Percentiles rank a stretch among this genome's conserved stretches.
Evolutionary conservation across 2,888 invertebrate species (phyloP).

Genomic region (Pterostichus madidus): DNA sequence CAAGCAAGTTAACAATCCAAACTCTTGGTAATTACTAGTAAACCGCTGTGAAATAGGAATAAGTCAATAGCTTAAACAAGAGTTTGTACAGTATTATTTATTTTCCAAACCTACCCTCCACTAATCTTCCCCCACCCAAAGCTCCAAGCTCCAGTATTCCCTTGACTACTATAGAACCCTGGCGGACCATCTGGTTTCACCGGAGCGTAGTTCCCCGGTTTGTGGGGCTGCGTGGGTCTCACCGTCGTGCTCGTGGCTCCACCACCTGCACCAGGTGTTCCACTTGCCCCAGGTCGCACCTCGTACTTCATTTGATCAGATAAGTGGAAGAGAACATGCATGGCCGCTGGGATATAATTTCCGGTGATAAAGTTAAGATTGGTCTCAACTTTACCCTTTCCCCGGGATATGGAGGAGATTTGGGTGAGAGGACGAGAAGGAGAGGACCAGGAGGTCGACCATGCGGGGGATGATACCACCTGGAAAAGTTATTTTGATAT

Average conservation of each 20-base stretch:
- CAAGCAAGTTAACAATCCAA: no score
- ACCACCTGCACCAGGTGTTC: conserved; percentile 67
- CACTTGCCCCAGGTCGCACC: conserved; percentile 71
- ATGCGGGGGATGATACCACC: conserved; percentile 6
- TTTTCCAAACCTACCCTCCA: neutral
- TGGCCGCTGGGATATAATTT: conserved; percentile 83
- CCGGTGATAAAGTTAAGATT: conserved; percentile 80
- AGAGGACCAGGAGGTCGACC: neutral
- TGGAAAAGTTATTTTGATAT: neutral
- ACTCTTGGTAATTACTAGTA: no score
- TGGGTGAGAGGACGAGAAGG: neutral
- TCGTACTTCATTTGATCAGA: conserved; percentile 83
- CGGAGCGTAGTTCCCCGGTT: conserved; percentile 80
- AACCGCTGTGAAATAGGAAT: no score
- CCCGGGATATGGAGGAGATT: neutral
- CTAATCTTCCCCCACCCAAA: conserved; percentile 28
- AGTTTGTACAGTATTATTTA: no score
- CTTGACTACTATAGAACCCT: neutral
- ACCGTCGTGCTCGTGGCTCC: conserved; percentile 72
- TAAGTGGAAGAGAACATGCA: conserved; percentile 83
- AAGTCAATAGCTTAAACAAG: no score
- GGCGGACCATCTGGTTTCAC: conserved; percentile 73
- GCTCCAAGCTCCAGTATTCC: conserved; percentile 13
- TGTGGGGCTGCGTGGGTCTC: conserved; percentile 74
- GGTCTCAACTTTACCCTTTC: conserved; percentile 74